Conservation (phyloP, 2,888 invertebrate species). For the Diarsia brunnea region DNA sequence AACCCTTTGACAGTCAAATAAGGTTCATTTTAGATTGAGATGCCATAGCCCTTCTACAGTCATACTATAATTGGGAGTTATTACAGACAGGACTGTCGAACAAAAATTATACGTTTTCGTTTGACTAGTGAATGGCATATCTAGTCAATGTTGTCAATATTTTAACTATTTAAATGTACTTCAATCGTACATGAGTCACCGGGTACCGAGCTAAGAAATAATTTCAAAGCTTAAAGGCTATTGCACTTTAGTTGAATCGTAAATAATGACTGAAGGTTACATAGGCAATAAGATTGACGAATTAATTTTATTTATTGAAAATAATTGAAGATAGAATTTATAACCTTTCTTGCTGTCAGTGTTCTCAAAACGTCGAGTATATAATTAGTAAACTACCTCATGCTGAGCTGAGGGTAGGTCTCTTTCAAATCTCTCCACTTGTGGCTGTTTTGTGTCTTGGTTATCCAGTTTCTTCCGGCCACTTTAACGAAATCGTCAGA, state of each 20-base stretch:
- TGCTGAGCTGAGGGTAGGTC: too few species aligned
- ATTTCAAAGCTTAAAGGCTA: conserved; percentile 6
- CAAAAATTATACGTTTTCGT: conserved; percentile 71
- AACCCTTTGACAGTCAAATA: fast-evolving
- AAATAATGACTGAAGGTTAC: conserved; percentile 14
- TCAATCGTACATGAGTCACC: conserved; percentile 25
- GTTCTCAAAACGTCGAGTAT: too few species aligned
- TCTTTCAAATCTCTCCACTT: too few species aligned
- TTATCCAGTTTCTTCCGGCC: too few species aligned
- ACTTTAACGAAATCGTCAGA: too few species aligned
- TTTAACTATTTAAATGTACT: conserved; percentile 35
- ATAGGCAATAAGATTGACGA: conserved; percentile 1
- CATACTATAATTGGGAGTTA: conserved; percentile 48
- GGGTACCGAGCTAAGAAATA: conserved; percentile 4
- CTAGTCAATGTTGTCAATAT: conserved; percentile 26
- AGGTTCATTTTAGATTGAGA: neutral
- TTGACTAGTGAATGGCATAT: conserved; percentile 51
- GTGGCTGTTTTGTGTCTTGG: too few species aligned
- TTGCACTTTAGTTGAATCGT: conserved; percentile 31
- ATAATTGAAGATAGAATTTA: neutral
- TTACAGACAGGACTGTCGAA: conserved; percentile 59
- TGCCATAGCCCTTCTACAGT: neutral
- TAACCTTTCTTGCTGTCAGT: too few species aligned
- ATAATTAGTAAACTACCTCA: too few species aligned
- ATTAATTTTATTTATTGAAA: neutral